Evolutionary conservation across 2,113 vertebrate genomes (phyloP).

Genomic region (Phalacrocorax brasilianus): DNA sequence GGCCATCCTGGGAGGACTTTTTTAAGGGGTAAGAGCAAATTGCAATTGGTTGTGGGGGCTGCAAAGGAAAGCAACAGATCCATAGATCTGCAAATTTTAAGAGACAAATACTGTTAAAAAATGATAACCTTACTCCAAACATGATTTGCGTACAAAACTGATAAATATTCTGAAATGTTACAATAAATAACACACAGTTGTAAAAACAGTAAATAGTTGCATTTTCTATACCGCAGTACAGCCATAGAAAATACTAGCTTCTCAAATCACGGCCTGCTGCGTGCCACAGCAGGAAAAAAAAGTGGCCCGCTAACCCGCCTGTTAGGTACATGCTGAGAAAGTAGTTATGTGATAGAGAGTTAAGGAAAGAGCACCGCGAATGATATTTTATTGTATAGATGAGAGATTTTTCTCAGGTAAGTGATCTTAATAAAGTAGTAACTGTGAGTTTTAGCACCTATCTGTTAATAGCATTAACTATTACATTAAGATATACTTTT

Average conservation of each 20-base stretch:
- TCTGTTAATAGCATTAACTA: neutral
- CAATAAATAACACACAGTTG: constrained; percentile 46
- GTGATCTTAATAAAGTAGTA: constrained; percentile 4
- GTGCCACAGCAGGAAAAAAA: neutral
- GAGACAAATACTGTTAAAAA: neutral
- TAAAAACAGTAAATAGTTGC: constrained; percentile 22
- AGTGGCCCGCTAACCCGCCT: neutral
- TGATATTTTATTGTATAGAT: neutral
- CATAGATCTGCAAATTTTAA: neutral
- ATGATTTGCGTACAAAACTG: neutral
- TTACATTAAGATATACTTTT: neutral
- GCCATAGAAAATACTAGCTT: neutral
- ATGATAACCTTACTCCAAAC: constrained; percentile 9
- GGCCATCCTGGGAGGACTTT: neutral
- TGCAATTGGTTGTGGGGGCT: neutral
- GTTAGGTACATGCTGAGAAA: neutral
- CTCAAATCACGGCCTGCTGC: neutral
- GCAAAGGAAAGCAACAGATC: neutral
- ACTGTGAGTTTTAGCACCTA: constrained; percentile 45
- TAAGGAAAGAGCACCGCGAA: neutral
- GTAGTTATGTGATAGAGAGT: neutral
- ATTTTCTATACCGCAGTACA: neutral
- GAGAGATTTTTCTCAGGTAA: neutral
- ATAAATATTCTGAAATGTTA: constrained; percentile 40
- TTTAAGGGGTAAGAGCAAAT: neutral